Base-by-base conservation (phyloP, 2,797 vertebrate species). In the Sparidentex hasta region DNA sequence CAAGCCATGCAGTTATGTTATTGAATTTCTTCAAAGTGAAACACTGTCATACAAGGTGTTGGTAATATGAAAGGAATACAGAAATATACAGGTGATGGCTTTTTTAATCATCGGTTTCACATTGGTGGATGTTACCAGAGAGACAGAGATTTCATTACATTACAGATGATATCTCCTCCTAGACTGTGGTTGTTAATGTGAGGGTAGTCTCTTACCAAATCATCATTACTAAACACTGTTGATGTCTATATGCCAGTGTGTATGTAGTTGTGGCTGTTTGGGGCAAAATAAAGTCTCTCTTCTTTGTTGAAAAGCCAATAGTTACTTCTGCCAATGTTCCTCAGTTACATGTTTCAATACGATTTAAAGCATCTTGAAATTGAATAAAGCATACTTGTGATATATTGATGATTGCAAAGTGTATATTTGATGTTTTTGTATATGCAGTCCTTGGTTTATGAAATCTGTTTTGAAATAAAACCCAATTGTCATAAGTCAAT, bases 391-490 rank as follows among this genome's bases (percentile, higher is more conserved):
- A 54, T 59, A 29, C 56, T 52, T 72, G 23, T 33, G 52, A 20
- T 56, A 52, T 76, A 73, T 67, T 68, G 68, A 46, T 71, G 6
- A 66, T 54, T 67, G 33, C 20, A 50, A 68, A 80, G 48, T 23
- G 2, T 38, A 59, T 33, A 67, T 66, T 55, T 55, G 1, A 63
- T 71, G 20, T 61, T 68, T 63, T 63, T 68, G 29, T 69, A n/a
- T 66, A 12, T 62, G 25, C 8, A 43, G 1, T 7, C 25, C 16
- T 63, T 67, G 33, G 21, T 76, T 76, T 74, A 20, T 43, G 41
- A 55, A 47, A 62, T 65, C 27, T 25, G 13, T 73, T 77, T 70
- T 58, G 3, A 13, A 70, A 74, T 63, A 76, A 80, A 80, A 23
- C 8, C 11, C 25, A 43, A 11, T 54, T 71, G 11, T 43, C 2